phyloP scores from a whole-genome alignment of 1,140 invertebrate species.

The Caerostris darwini region DNA sequence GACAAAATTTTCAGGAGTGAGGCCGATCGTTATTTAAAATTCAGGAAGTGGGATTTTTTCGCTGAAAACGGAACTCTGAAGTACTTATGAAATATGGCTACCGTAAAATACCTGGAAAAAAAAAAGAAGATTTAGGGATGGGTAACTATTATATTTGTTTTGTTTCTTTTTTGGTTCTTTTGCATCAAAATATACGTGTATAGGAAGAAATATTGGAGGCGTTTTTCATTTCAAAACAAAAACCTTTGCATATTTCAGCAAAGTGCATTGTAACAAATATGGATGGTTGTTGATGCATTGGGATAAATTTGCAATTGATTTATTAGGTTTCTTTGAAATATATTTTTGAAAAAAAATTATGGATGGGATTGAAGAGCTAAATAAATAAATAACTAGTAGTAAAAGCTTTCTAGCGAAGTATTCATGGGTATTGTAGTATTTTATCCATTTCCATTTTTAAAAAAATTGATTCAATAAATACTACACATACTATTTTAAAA shows the following conservation, averaged over 20 bases:
- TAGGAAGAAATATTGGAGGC: not conserved
- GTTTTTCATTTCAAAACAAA: not conserved
- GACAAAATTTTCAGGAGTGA: not conserved
- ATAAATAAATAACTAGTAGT: not conserved
- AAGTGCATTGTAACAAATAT: not conserved
- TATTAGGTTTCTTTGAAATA: not conserved
- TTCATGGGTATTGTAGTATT: not conserved
- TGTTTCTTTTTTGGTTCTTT: not conserved
- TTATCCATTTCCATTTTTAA: too few species aligned
- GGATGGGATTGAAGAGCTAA: not conserved
- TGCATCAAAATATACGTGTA: not conserved
- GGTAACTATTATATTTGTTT: not conserved
- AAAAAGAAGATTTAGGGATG: not conserved
- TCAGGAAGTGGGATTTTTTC: slow-evolving; percentile 40
- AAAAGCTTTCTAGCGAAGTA: not conserved
- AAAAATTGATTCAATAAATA: too few species aligned
- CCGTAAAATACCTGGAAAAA: not conserved
- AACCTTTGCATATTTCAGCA: not conserved
- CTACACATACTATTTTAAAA: too few species aligned
- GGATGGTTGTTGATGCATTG: not conserved
- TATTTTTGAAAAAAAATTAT: not conserved
- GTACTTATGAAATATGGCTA: slow-evolving; percentile 3
- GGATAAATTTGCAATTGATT: not conserved
- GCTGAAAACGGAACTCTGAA: not conserved
- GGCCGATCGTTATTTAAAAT: slow-evolving; percentile 58